These are phyloP conservation scores for Perdita meconis DNA, from an alignment of 2,888 invertebrate species.

Conservation along the genomic window DNA sequence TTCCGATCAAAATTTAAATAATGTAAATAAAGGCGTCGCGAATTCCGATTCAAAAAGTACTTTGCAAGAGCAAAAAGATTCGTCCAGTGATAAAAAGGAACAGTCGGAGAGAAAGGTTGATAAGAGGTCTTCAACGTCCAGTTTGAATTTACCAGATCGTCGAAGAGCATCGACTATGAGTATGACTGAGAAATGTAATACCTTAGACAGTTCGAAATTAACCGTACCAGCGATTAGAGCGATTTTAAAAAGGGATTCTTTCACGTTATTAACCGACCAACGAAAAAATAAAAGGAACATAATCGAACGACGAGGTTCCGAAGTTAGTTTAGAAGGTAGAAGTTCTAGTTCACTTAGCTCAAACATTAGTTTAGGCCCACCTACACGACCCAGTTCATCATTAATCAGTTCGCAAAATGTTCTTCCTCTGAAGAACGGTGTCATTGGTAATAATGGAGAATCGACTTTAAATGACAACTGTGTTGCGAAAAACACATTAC, in stretches of 20 bases:
- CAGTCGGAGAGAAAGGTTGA: slow-evolving; percentile 60
- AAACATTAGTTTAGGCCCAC: slow-evolving; percentile 71
- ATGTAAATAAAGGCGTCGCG: slow-evolving; percentile 37
- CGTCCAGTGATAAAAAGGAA: slow-evolving; percentile 42
- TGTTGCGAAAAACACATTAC: slow-evolving; percentile 61
- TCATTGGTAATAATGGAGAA: slow-evolving; percentile 64
- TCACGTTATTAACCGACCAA: slow-evolving; percentile 76
- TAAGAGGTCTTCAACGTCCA: slow-evolving; percentile 77
- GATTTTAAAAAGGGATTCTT: slow-evolving; percentile 75
- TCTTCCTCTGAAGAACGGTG: slow-evolving; percentile 67
- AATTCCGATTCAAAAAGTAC: slow-evolving; percentile 39
- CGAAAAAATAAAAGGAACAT: slow-evolving; percentile 52
- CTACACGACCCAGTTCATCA: slow-evolving; percentile 78
- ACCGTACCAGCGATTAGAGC: slow-evolving; percentile 66
- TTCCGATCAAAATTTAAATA: slow-evolving; percentile 63
- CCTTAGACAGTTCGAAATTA: slow-evolving; percentile 73
- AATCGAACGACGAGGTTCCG: slow-evolving; percentile 70
- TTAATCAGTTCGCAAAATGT: slow-evolving; percentile 76
- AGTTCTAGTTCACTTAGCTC: slow-evolving; percentile 75
- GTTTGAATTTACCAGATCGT: slow-evolving; percentile 76
- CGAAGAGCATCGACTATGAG: slow-evolving; percentile 73
- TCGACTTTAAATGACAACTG: slow-evolving; percentile 57
- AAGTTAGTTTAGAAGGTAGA: slow-evolving; percentile 73
- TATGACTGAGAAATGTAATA: slow-evolving; percentile 76
- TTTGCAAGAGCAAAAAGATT: slow-evolving; percentile 52